Evolutionary conservation across 2,888 invertebrate species (phyloP).

Genomic region (Catocala sponsa): DNA sequence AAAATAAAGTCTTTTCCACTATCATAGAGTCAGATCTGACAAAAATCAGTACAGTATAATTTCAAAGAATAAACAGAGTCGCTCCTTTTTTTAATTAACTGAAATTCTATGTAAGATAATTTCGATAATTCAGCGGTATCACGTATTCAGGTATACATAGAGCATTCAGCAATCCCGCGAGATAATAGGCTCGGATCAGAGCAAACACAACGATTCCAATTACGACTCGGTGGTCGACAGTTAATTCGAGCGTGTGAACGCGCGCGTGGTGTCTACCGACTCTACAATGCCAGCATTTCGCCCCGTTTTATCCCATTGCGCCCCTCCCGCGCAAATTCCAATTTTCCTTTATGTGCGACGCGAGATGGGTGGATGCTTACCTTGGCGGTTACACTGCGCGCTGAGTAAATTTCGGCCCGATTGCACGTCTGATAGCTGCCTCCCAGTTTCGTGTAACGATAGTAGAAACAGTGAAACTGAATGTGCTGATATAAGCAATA

Average conservation of each 20-base stretch:
- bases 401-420: conserved; percentile 30
- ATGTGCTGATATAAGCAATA: not conserved
- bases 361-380: conserved; percentile 45
- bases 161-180: conserved; percentile 33
- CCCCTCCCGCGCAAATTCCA: conserved; percentile 58
- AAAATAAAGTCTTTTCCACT: no score
- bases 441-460: conserved; percentile 6
- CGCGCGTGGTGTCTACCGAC: conserved; percentile 41
- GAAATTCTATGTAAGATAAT: conserved; percentile 11
- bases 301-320: conserved; percentile 17
- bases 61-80: not conserved
- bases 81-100: not conserved
- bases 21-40: no score
- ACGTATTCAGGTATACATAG: conserved; percentile 20
- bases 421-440: conserved; percentile 23
- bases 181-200: conserved; percentile 50
- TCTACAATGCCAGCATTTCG: conserved; percentile 49
- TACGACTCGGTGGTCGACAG: conserved; percentile 62
- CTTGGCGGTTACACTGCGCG: conserved; percentile 38
- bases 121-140: conserved; percentile 18
- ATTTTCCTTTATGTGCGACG: conserved; percentile 73
- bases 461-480: conserved; percentile 6
- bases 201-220: conserved; percentile 75
- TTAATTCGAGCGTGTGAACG: conserved; percentile 72
- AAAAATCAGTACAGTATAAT: no score